These are phyloP conservation scores for Sebastes diaconus DNA, from an alignment of 2,797 vertebrate species.

Conservation along the genomic window DNA sequence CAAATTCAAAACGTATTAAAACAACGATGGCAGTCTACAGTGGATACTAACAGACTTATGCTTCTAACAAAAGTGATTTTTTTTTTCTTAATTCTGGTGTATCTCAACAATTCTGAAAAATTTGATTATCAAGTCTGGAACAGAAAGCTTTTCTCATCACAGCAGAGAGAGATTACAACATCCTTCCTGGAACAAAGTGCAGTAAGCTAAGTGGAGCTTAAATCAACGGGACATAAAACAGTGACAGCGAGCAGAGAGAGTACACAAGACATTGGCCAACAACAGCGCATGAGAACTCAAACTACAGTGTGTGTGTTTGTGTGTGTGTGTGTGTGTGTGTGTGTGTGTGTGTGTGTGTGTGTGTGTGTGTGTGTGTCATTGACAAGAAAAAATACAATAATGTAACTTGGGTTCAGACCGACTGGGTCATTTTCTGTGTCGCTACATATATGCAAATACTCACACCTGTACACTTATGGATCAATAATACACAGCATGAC, in stretches of 20 bases:
- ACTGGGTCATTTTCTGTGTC: background rate
- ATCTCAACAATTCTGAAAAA: background rate
- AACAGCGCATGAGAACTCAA: background rate
- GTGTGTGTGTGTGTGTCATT: background rate
- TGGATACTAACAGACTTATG: background rate
- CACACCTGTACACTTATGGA: background rate
- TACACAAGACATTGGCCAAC: background rate
- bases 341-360: background rate
- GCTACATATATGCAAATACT: background rate
- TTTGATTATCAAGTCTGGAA: conserved; percentile 7
- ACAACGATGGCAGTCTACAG: background rate
- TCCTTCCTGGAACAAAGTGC: conserved; percentile 27
- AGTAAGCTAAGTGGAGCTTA: background rate
- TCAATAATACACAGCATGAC: background rate
- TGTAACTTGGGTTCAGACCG: background rate
- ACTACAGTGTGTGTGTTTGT: background rate
- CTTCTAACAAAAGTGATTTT: background rate
- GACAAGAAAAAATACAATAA: background rate
- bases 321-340: background rate
- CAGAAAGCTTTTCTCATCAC: conserved; percentile 19
- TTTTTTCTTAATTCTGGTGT: background rate
- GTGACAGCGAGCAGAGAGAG: background rate
- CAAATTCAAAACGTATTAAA: background rate
- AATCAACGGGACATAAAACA: conserved; percentile 21
- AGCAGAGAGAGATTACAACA: conserved; percentile 12